Base-by-base conservation (phyloP, 2,888 invertebrate genomes). In the Pherbina coryleti region DNA sequence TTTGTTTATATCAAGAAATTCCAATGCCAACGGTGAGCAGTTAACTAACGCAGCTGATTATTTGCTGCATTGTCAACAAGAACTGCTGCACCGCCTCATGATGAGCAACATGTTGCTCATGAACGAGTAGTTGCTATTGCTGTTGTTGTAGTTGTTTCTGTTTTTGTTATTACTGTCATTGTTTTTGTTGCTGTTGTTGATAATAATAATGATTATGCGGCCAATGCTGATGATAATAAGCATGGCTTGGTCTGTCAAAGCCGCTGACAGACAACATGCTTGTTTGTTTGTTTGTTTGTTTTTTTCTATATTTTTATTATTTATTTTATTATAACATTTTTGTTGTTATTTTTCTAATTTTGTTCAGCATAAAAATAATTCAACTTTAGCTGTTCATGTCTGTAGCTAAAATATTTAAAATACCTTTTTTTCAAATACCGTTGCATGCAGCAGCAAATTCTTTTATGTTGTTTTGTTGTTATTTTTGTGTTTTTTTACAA, bases 251-350 rank as follows among this genome's bases (percentile, higher is more conserved):
- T 9, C 22, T 55, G 55, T 55, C 55, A 64, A 64, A 11, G 28
- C 2, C 64, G 5, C 31, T 34, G 64, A 64, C 17, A 64, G 64
- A 31, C n/a, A 64, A 64, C 64, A 64, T 64, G 64, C 17, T 64
- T 28, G 34, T 17, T 25, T 22, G 19, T 60, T 1, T 19, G 17
- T 22, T 22, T 25, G 64, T 34, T n/a, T 34, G 17, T 64, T 64
- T 25, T 64, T 17, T 17, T 64, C 8, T 28, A 28, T 25, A 34
- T 17, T 17, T 64, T 22, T 28, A 28, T 64, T 31, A 55, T 55
- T 55, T 55, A 55, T 55, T 55, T 22, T 55, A 55, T 55, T 19
- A 19, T 55, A 1, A 55, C 7, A 55, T 55, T 19, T 19, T 22
- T 55, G 19, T 19, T 55, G 7, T 55, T 55, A 19, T 19, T 9